phyloP scores from a whole-genome alignment of 2,113 vertebrate species.

The Nicator chloris region DNA sequence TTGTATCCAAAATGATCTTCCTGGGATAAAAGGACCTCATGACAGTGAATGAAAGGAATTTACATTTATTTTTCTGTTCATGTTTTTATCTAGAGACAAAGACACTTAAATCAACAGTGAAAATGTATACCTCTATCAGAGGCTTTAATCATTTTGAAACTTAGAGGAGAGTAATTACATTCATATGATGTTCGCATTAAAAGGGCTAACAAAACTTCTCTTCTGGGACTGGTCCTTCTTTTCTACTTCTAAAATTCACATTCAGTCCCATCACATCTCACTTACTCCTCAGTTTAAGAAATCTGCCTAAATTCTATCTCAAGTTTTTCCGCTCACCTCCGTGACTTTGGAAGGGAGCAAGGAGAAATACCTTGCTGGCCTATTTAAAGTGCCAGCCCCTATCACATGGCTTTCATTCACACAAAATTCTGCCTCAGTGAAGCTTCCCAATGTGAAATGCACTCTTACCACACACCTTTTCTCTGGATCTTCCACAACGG shows the following conservation, averaged over 20 bases:
- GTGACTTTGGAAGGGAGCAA: not conserved
- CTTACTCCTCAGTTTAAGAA: not conserved
- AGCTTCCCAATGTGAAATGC: not conserved
- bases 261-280: not conserved
- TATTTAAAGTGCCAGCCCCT: not conserved
- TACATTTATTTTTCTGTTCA: not conserved
- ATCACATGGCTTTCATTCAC: not conserved
- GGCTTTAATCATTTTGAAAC: not conserved
- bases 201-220: not conserved
- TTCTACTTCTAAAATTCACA: not conserved
- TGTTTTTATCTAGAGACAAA: not conserved
- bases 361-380: not conserved
- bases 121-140: not conserved
- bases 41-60: not conserved
- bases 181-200: accelerated
- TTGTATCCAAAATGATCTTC: not conserved
- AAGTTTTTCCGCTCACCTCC: not conserved
- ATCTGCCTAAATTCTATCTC: not conserved
- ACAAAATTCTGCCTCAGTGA: not conserved
- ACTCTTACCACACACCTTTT: not conserved
- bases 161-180: not conserved
- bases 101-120: not conserved
- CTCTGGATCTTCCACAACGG: not conserved
- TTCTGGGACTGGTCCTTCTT: not conserved
- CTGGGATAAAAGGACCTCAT: not conserved